Evolutionary conservation across 2,888 invertebrate genomes (phyloP).

Genomic region (Drosophila percnosoma): DNA sequence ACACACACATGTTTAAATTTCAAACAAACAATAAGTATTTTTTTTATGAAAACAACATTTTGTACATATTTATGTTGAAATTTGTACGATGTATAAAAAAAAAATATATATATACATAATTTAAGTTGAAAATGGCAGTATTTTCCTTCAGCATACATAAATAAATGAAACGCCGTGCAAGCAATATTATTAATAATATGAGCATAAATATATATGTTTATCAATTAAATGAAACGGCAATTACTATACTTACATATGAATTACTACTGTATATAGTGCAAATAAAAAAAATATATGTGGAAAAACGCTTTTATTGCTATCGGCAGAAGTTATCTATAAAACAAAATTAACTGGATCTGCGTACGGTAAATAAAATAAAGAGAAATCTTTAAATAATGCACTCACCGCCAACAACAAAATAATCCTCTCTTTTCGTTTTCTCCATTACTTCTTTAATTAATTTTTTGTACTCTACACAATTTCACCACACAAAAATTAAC

Average conservation of each 20-base stretch:
- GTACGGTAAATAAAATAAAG: neutral
- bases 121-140: constrained; percentile 69
- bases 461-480: neutral
- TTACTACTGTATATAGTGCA: constrained; percentile 59
- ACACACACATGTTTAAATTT: constrained; percentile 19
- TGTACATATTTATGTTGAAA: constrained; percentile 64
- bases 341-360: neutral
- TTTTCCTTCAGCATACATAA: constrained; percentile 37
- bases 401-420: neutral
- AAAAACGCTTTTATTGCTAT: neutral
- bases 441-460: neutral
- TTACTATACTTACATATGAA: constrained; percentile 43
- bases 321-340: neutral
- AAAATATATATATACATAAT: neutral
- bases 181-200: constrained; percentile 64
- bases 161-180: constrained; percentile 47
- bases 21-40: constrained; percentile 6
- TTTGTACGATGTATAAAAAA: constrained; percentile 18
- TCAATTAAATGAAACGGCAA: constrained; percentile 51
- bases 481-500: neutral
- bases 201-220: constrained; percentile 45
- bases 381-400: neutral
- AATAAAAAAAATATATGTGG: constrained; percentile 45
- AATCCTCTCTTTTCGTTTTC: neutral
- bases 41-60: constrained; percentile 22